Conservation (phyloP, 2,797 vertebrate species). For the Acanthis flammea region DNA sequence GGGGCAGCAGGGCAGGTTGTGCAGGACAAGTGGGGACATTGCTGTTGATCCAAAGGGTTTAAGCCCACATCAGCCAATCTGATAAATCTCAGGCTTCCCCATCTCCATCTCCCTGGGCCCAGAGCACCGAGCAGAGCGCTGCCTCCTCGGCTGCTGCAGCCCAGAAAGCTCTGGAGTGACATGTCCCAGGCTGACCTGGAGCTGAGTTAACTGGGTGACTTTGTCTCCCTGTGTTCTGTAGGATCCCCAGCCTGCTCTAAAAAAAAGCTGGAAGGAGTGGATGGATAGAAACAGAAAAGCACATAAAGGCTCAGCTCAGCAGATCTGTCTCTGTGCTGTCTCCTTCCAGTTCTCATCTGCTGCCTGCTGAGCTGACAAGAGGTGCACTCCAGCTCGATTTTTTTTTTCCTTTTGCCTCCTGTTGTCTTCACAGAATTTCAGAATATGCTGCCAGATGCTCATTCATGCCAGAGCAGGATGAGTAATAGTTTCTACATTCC, state of each 20-base stretch:
- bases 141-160: neutral
- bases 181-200: neutral
- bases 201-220: neutral
- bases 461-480: conserved; percentile 57
- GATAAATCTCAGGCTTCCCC: neutral
- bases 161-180: neutral
- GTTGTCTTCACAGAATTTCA: conserved; percentile 44
- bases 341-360: neutral
- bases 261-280: neutral
- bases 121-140: neutral
- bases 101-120: conserved; percentile 1
- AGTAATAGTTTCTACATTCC: conserved; percentile 53
- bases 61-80: neutral
- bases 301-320: neutral
- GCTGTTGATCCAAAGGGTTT: neutral
- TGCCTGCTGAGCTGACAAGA: conserved; percentile 38
- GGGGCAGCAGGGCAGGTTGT: neutral
- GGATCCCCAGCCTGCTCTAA: neutral
- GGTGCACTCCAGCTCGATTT: neutral
- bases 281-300: conserved; percentile 6
- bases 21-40: neutral
- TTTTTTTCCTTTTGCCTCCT: conserved; percentile 33
- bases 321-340: neutral
- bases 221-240: neutral
- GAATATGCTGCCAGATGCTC: conserved; percentile 57